Base-by-base conservation (phyloP, 2,888 invertebrate species). In the Melitaea athalia region DNA sequence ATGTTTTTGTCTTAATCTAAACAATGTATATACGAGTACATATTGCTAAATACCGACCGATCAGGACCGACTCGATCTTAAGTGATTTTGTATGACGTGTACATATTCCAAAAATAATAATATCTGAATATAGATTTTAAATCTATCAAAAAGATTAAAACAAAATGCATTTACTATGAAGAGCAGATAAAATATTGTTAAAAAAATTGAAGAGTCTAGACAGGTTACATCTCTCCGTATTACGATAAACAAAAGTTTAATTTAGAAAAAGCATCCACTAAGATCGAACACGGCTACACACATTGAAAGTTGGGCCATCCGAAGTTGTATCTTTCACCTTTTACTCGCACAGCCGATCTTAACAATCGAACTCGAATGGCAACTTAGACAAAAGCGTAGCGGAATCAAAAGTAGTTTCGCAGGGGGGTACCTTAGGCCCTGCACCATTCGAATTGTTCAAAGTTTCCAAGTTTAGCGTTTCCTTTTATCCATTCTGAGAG, bases 351-450 rank as follows among this genome's bases (percentile, higher is more conserved):
- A 65, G 71, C 67, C 73, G 76, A 77, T 79, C 74, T 74, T 75
- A 75, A 86, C 86, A 87, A 86, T 85, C 80, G 82, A 85, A 84
- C 83, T 83, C 76, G 79, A 89, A 90, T 82, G 88, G 85, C 82
- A 88, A 91, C 79, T 89, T 89, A 90, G 90, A 91, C 89, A 91
- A 90, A 87, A 87, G 88, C 86, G 85, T 82, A 82, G 81, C 78
- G 82, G 86, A 83, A 87, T 87, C 86, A 85, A 81, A 85, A 86
- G 87, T 87, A 89, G 88, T 88, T 87, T 79, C 79, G 74, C 82
- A 82, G 82, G 83, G 84, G 81, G 84, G 76, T 83, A 86, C 86
- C 86, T 85, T 86, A 78, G 85, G 85, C 85, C 85, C 84, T 78
- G 79, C 81, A 80, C 81, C 80, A 81, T 85, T 87, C 80, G 84